phyloP scores from a whole-genome alignment of 2,888 invertebrate species.

The Drosophila stalkeri region DNA sequence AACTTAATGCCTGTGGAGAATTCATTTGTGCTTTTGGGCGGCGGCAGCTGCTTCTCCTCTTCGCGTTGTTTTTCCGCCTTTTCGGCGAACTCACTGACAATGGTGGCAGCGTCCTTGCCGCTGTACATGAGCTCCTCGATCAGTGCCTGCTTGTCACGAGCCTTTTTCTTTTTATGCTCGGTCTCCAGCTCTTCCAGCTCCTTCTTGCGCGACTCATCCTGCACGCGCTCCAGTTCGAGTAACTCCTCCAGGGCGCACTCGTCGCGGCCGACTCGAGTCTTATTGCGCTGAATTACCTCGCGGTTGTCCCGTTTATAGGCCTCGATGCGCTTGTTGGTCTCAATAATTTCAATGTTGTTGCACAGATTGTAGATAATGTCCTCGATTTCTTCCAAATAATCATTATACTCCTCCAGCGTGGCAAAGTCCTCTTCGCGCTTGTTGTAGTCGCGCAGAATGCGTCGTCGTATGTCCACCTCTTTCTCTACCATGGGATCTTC shows the following conservation, averaged over 20 bases:
- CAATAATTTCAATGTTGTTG: constrained; percentile 94
- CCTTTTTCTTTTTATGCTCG: constrained; percentile 92
- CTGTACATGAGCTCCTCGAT: constrained; percentile 98
- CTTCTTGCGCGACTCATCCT: constrained; percentile 90
- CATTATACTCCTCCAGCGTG: constrained; percentile 94
- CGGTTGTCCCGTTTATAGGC: constrained; percentile 96
- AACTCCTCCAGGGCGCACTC: constrained; percentile 95
- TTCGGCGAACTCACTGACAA: constrained; percentile 92
- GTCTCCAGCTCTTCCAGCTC: constrained; percentile 88
- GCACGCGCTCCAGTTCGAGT: constrained; percentile 92
- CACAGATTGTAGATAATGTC: constrained; percentile 95
- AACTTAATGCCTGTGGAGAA: constrained; percentile 96
- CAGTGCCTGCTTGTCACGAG: constrained; percentile 94
- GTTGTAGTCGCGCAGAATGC: constrained; percentile 95
- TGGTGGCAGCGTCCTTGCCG: constrained; percentile 94
- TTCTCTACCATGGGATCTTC: constrained; percentile 99
- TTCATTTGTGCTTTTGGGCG: constrained; percentile 87
- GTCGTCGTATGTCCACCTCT: constrained; percentile 97
- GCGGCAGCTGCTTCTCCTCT: constrained; percentile 85
- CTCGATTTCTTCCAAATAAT: constrained; percentile 98
- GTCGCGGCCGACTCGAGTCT: constrained; percentile 90
- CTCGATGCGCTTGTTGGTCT: constrained; percentile 95
- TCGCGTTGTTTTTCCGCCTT: constrained; percentile 89
- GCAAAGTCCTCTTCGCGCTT: constrained; percentile 97
- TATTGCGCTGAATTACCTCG: constrained; percentile 92